A percentile compares a stretch with the other conserved stretches of the same genome.
Conservation (phyloP, 2,888 invertebrate genomes). For the Noctua janthe region DNA sequence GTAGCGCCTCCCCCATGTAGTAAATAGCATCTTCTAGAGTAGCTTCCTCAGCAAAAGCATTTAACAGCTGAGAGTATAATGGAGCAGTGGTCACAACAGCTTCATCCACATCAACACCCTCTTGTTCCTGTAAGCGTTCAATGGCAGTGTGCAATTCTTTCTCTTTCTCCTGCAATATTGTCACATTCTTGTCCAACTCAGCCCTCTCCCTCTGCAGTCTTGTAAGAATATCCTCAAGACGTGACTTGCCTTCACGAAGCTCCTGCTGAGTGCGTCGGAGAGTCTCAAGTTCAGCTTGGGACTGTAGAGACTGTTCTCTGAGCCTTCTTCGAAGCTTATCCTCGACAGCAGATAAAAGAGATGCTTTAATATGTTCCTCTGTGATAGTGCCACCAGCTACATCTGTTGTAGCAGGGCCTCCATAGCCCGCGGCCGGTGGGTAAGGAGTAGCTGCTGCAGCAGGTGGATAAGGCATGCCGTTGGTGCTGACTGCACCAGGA, state of each 20-base stretch:
- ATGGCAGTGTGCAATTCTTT: slow-evolving; percentile 95
- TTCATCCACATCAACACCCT: slow-evolving; percentile 97
- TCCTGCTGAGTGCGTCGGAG: slow-evolving; percentile 96
- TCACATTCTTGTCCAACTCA: slow-evolving; percentile 96
- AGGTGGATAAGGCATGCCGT: slow-evolving; percentile 78
- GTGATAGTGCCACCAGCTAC: slow-evolving; percentile 95
- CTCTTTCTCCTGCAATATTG: slow-evolving; percentile 96
- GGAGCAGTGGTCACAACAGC: slow-evolving; percentile 99
- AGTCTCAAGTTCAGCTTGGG: slow-evolving; percentile 97
- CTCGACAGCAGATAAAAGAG: slow-evolving; percentile 98
- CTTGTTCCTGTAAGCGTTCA: slow-evolving; percentile 93
- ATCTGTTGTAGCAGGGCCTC: slow-evolving; percentile 79
- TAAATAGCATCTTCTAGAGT: slow-evolving; percentile 99
- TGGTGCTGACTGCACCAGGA: slow-evolving; percentile 75
- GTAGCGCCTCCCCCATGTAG: slow-evolving; percentile 98
- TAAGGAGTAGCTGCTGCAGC: slow-evolving; percentile 77
- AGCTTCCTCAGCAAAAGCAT: slow-evolving; percentile 99
- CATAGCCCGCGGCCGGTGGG: slow-evolving; percentile 77
- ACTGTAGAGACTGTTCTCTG: slow-evolving; percentile 97
- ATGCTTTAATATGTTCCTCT: slow-evolving; percentile 98
- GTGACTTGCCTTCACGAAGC: slow-evolving; percentile 95
- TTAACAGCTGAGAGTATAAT: slow-evolving; percentile 98
- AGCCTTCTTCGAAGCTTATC: slow-evolving; percentile 97
- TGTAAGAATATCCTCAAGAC: slow-evolving; percentile 94
- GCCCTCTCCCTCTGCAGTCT: slow-evolving; percentile 94